Evolutionary conservation across 2,797 vertebrate species (phyloP).

Genomic region (Cuculus canorus): DNA sequence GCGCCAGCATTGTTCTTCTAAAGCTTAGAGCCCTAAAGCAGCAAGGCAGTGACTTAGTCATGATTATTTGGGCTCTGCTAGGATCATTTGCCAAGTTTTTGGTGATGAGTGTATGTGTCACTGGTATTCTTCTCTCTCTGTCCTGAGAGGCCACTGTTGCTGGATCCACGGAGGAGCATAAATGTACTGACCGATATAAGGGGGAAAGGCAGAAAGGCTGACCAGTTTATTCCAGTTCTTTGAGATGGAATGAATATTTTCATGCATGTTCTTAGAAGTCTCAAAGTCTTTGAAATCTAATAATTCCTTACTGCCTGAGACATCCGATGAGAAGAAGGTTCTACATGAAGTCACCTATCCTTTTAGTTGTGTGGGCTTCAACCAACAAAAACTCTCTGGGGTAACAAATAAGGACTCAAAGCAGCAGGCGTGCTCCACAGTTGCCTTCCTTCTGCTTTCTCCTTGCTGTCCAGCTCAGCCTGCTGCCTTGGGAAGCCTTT

Average conservation of each 20-base stretch:
- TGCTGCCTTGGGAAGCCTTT: neutral
- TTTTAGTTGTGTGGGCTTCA: neutral
- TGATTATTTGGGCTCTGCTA: neutral
- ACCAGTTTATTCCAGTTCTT: neutral
- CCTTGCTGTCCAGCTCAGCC: neutral
- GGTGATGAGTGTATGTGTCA: neutral
- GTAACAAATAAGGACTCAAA: neutral
- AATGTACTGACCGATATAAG: neutral
- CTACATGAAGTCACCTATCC: rapidly evolving
- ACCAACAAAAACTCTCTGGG: neutral
- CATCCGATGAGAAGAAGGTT: neutral
- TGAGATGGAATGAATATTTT: neutral
- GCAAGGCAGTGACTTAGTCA: constrained; percentile 11
- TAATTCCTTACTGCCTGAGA: neutral
- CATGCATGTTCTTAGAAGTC: neutral
- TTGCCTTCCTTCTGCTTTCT: neutral
- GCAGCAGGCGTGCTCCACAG: neutral
- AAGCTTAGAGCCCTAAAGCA: constrained; percentile 5
- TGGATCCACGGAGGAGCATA: rapidly evolving
- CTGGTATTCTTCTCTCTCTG: neutral
- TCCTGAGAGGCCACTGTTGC: neutral
- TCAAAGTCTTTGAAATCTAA: neutral
- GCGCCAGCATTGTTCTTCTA: constrained; percentile 54
- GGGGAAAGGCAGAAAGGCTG: neutral
- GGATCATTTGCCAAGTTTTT: neutral